Base-by-base conservation (phyloP, 2,888 invertebrate species). In the Melieria crassipennis region DNA sequence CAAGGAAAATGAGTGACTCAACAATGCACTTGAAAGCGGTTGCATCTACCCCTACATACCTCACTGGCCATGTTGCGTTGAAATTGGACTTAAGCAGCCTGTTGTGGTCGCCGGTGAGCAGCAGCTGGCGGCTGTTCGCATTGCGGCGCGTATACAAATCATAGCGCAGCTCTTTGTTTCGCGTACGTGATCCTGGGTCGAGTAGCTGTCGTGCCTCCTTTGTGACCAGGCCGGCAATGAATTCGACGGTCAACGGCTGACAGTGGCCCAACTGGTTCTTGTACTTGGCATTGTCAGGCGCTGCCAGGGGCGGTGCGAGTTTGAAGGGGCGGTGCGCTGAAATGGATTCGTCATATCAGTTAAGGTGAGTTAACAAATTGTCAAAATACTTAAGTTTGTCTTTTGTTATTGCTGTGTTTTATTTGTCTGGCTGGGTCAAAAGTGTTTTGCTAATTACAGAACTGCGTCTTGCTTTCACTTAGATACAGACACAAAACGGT, bases 91-190 rank as follows among this genome's bases (percentile, higher is more conserved):
- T 52, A 10, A 63, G 46, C 48, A 80, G 62, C 43, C 70, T 56
- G 50, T 69, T 70, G 10, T 67, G 70, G 47, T 77, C 72, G 50
- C 73, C 78, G 11, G 77, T 66, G 16, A 57, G 70, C 62, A 80
- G 52, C 58, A 72, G 58, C 71, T 80, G 78, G 7, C 75, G 75
- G n/a, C 62, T 55, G 52, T 78, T 61, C 43, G 75, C 78, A 77
- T 80, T 80, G 10, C 42, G 65, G 45, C 80, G 75, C 7, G 80
- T 80, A 65, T 78, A 80, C 48, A 80, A 71, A 75, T 80, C 78
- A 65, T 75, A 80, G 65, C 78, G 76, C 46, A 80, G 64, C 50
- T 75, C 60, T 30, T 74, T 75, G n/a, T 64, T 67, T 7, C 3
- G 62, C 16, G 71, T 63, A 11, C 74, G 67, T 45, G 68, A 67